Evolutionary conservation across 2,888 invertebrate species (phyloP).

Genomic region (Hyppa rectilinea): DNA sequence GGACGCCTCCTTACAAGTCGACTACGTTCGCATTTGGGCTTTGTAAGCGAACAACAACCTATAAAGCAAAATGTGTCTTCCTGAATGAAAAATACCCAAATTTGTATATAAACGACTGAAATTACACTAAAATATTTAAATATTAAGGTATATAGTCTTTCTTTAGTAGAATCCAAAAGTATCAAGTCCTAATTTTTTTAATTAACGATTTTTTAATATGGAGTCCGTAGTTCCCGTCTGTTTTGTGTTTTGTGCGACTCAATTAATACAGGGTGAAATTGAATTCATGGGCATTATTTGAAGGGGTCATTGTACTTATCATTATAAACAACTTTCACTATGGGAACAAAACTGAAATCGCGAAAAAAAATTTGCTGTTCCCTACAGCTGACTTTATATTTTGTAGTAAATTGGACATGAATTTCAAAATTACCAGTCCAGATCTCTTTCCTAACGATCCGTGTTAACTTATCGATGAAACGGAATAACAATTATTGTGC

Average conservation of each 20-base stretch:
- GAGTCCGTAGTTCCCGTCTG: background rate
- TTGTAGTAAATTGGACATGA: background rate
- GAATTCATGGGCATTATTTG: too few relatives aligned
- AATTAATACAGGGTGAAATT: too few relatives aligned
- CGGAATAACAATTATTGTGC: background rate
- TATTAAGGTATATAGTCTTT: slow-evolving; percentile 8
- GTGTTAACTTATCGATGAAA: slow-evolving; percentile 1
- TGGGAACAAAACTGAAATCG: too few relatives aligned
- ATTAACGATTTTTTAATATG: background rate
- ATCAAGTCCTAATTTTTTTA: background rate
- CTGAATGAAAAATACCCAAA: slow-evolving; percentile 12
- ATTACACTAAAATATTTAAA: slow-evolving; percentile 29
- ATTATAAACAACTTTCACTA: too few relatives aligned
- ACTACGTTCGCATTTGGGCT: slow-evolving; percentile 93
- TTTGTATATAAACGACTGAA: slow-evolving; percentile 39
- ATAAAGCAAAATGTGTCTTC: slow-evolving; percentile 23
- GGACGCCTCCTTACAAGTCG: slow-evolving; percentile 92
- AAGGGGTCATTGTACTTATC: too few relatives aligned
- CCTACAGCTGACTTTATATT: too few relatives aligned
- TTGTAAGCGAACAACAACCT: slow-evolving; percentile 72
- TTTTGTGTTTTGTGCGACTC: background rate
- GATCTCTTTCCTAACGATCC: background rate
- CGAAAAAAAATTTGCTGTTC: too few relatives aligned
- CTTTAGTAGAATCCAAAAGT: background rate
- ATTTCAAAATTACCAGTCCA: background rate